phyloP scores from a whole-genome alignment of 2,888 invertebrate species.

The Acrocera orbiculus region DNA sequence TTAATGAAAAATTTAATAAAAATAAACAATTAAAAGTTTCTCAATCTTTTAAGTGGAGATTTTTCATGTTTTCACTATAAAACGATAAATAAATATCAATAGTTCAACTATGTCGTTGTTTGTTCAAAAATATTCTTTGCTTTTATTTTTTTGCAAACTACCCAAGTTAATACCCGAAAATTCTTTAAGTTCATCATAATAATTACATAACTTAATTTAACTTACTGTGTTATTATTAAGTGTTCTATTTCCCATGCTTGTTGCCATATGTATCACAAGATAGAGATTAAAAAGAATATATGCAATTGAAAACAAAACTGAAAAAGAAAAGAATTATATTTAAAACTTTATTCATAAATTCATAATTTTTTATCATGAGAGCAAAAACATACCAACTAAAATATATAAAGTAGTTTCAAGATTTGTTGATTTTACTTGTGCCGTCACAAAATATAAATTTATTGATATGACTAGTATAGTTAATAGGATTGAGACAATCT shows the following conservation, averaged over 20 bases:
- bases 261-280: conserved; percentile 52
- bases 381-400: conserved; percentile 26
- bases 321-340: conserved; percentile 8
- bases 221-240: conserved; percentile 30
- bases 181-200: no score
- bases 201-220: no score
- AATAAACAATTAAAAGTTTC: no score
- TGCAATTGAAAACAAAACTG: conserved; percentile 39
- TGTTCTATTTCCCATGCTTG: conserved; percentile 39
- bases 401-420: conserved; percentile 30
- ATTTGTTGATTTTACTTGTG: conserved; percentile 35
- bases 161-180: no score
- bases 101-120: no score
- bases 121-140: no score
- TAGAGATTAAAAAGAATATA: conserved; percentile 60
- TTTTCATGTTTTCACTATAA: no score
- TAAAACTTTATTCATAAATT: background rate
- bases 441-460: conserved; percentile 60
- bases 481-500: conserved; percentile 45
- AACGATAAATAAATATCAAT: no score
- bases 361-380: background rate
- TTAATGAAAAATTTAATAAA: no score
- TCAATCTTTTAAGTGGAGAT: no score
- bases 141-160: no score
- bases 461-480: conserved; percentile 56